Conservation (phyloP, 2,797 vertebrate species). For the Karalla daura region DNA sequence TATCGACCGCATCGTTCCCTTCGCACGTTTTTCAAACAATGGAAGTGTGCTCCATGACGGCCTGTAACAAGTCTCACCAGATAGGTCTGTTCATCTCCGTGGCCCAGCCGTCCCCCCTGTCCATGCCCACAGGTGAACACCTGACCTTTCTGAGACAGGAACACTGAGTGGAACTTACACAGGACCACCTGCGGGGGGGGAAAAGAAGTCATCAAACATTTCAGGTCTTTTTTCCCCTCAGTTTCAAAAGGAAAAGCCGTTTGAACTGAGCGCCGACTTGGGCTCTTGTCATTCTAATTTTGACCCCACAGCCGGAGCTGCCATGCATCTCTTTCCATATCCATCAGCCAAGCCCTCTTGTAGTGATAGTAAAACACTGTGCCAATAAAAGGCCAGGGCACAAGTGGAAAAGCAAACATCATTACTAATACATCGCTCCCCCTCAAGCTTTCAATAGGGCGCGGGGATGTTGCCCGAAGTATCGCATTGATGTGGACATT, state of each 20-base stretch:
- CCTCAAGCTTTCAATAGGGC: conserved; percentile 74
- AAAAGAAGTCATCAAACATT: conserved; percentile 7
- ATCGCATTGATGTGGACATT: conserved; percentile 78
- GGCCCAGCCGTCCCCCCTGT: conserved; percentile 95
- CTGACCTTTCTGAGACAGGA: conserved; percentile 97
- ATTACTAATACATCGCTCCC: conserved; percentile 84
- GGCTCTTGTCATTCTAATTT: conserved; percentile 39
- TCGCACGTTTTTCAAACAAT: too few relatives aligned
- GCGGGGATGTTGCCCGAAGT: conserved; percentile 78
- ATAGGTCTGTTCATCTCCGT: conserved; percentile 97
- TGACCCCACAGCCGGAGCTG: conserved; percentile 45
- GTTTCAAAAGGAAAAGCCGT: neutral
- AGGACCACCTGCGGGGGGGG: conserved; percentile 88
- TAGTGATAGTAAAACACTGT: conserved; percentile 76
- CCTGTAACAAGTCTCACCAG: conserved; percentile 83
- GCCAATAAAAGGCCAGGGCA: conserved; percentile 70
- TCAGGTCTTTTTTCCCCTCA: neutral
- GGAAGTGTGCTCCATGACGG: too few relatives aligned
- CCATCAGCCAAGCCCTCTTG: conserved; percentile 65
- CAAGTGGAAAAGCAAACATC: conserved; percentile 84
- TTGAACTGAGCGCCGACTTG: conserved; percentile 23
- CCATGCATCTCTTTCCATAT: conserved; percentile 64
- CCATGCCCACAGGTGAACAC: conserved; percentile 98
- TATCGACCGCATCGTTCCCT: too few relatives aligned
- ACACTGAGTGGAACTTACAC: conserved; percentile 98